A percentile compares a stretch with the other conserved stretches of the same genome.
These are phyloP conservation scores for Euleptes europaea DNA, from an alignment of 2,113 vertebrate genomes.

Conservation along the genomic window DNA sequence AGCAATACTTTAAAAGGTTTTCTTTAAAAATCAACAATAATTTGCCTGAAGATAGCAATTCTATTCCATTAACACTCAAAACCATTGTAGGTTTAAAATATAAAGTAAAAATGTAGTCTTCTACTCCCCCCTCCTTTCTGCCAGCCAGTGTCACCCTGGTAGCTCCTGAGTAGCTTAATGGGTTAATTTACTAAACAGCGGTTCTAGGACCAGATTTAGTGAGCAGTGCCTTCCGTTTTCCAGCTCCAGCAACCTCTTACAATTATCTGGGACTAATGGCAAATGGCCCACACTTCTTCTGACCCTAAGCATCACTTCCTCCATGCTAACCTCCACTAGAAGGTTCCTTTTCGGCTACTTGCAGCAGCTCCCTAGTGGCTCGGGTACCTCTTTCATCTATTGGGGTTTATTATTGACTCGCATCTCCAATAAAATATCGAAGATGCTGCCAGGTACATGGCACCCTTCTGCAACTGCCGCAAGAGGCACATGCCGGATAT, in stretches of 20 bases:
- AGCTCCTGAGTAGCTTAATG: constrained; percentile 12
- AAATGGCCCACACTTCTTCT: not conserved
- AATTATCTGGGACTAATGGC: not conserved
- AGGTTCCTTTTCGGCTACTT: not conserved
- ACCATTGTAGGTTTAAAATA: constrained; percentile 37
- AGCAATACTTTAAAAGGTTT: constrained; percentile 44
- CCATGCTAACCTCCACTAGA: not conserved
- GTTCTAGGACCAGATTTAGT: constrained; percentile 1
- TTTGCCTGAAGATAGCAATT: constrained; percentile 55
- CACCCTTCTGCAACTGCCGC: not conserved
- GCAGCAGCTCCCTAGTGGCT: not conserved
- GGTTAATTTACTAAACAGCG: constrained; percentile 36
- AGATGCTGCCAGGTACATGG: not conserved
- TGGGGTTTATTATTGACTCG: not conserved
- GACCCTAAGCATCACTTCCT: not conserved
- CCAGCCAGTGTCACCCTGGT: not conserved
- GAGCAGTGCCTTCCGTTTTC: constrained; percentile 4
- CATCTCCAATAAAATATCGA: not conserved
- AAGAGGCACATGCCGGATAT: not conserved
- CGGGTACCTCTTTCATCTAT: not conserved
- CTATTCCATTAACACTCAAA: constrained; percentile 65
- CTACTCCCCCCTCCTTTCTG: constrained; percentile 8
- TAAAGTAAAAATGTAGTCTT: constrained; percentile 28
- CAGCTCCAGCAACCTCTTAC: not conserved
- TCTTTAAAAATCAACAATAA: constrained; percentile 54